These are phyloP conservation scores for Euthynnus affinis DNA, from an alignment of 2,797 vertebrate genomes.

Conservation along the genomic window DNA sequence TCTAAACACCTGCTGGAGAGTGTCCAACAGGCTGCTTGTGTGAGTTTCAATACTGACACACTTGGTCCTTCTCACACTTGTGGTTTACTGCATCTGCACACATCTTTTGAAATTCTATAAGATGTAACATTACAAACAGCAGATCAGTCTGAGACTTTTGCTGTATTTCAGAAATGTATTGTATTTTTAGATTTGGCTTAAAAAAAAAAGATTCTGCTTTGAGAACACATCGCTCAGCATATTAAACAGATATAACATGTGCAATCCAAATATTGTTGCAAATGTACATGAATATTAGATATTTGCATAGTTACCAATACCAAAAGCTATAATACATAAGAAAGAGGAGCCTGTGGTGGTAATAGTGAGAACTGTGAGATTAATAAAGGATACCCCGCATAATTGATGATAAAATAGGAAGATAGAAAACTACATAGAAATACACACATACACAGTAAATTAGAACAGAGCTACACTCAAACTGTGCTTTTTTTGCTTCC, in stretches of 20 bases:
- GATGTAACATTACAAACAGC: neutral
- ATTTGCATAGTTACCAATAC: neutral
- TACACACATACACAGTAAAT: neutral
- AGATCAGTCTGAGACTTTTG: neutral
- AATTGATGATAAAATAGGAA: conserved; percentile 12
- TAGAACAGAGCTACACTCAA: neutral
- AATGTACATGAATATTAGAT: neutral
- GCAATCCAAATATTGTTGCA: neutral
- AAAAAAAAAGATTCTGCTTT: too few relatives aligned
- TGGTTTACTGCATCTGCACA: neutral
- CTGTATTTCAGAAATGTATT: neutral
- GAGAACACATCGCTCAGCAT: neutral
- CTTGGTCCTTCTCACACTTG: neutral
- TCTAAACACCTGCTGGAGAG: conserved; percentile 94
- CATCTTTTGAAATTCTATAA: neutral
- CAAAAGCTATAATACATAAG: too few relatives aligned
- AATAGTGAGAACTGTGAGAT: neutral
- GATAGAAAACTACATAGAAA: neutral
- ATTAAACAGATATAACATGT: too few relatives aligned
- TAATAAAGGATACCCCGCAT: neutral
- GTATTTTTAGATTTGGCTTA: neutral
- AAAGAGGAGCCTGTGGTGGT: neutral
- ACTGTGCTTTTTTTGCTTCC: conserved; percentile 16
- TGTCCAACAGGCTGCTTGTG: conserved; percentile 93
- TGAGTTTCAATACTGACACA: conserved; percentile 80